Conservation (phyloP, 2,797 vertebrate genomes). For the Ibycter americanus region DNA sequence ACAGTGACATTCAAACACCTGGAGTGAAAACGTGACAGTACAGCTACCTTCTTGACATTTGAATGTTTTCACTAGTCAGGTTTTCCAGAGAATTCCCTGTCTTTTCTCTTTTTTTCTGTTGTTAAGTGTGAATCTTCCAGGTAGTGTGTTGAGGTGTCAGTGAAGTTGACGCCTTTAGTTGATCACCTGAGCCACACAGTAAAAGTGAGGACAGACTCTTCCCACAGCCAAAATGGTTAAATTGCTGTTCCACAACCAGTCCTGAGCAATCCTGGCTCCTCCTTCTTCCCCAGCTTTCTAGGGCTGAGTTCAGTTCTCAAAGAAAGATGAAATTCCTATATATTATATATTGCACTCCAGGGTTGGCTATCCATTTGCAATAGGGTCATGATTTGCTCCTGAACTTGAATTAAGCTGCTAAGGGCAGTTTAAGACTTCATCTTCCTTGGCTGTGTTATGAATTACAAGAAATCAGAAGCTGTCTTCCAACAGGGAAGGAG, state of each 20-base stretch:
- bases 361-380: neutral
- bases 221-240: neutral
- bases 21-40: neutral
- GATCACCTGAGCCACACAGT: neutral
- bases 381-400: neutral
- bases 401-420: neutral
- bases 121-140: neutral
- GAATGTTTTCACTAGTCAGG: neutral
- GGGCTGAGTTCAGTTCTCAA: neutral
- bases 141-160: neutral
- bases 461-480: neutral
- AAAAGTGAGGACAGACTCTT: neutral
- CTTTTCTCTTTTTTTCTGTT: neutral
- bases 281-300: neutral
- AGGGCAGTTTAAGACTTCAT: neutral
- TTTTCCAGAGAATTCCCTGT: neutral
- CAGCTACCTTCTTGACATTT: neutral
- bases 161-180: neutral
- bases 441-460: neutral
- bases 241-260: neutral
- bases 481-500: neutral
- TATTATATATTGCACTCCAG: neutral
- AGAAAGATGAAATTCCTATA: neutral
- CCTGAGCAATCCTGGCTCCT: neutral
- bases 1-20: neutral